Evolutionary conservation across 2,797 vertebrate genomes (phyloP), one percentile per base, ranked within the genome.

Genomic region (Manis crassicaudata): DNA sequence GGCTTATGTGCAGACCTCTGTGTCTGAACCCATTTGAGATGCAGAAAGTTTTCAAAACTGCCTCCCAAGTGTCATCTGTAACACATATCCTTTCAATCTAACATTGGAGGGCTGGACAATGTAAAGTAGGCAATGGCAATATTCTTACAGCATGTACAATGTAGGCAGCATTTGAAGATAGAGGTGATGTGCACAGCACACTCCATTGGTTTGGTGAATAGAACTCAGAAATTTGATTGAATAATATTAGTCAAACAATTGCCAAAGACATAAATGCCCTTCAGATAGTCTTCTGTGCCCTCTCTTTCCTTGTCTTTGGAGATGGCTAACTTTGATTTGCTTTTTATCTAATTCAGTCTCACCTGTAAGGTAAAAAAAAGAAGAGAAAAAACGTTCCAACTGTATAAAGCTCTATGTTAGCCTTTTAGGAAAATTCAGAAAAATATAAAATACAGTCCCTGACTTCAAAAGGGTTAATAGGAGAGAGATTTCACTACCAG

Each of bases 321-420:
- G 43, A 63, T 89, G 12, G 17, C 58, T 72, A 91, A 52, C 58
- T 94, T 82, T 79, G 21, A 80, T 76, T 90, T 83, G 40, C 52
- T 84, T 76, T 79, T 82, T 82, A 77, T 56, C 43, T 88, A 88
- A 82, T 46, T 89, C 52, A 77, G 86, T 85, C 18, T 85, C 25
- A 23, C 37, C 43, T 65, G 29, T 85, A 88, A 77, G 12, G 1
- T 32, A 12, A 46, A 52, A 79, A 70, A 77, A 68, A 27, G 65
- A 83, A 83, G 58, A 43, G 40, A 29, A 32, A 67, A 68, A 46
- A 46, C 10, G 0, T n/a, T 8, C 17, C n/a, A 77, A 27, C n/a
- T 90, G 20, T n/a, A 87, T 83, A 35, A 88, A 90, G 25, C 16
- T 81, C 25, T 62, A 50, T 43, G 35, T 27, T 94, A 85, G 60